Evolutionary conservation across 2,113 vertebrate species (phyloP).

Genomic region (Periophthalmodon schlosseri): DNA sequence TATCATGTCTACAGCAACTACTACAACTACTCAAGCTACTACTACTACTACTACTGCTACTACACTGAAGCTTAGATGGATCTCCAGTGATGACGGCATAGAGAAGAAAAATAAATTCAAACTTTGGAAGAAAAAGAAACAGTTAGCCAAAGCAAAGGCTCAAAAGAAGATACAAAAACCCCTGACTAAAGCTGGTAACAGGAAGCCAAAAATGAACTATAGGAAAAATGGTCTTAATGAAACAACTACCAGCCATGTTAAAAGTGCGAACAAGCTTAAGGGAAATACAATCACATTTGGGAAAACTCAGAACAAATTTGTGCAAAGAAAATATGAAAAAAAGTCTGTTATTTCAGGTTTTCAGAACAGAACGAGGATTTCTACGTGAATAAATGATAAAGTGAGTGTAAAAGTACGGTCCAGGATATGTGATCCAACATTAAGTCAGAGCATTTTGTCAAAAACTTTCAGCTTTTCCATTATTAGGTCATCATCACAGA

Average conservation of each 20-base stretch:
- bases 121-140: constrained; percentile 34
- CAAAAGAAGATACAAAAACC: constrained; percentile 37
- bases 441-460: background rate
- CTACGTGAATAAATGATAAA: constrained; percentile 22
- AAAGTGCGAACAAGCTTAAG: constrained; percentile 10
- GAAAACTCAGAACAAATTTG: constrained; percentile 13
- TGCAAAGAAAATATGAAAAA: constrained; percentile 2
- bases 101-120: constrained; percentile 22
- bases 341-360: background rate
- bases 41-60: background rate
- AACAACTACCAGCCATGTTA: background rate
- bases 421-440: background rate
- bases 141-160: constrained; percentile 7
- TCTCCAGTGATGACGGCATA: constrained; percentile 9
- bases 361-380: constrained; percentile 29
- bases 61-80: constrained; percentile 12
- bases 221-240: constrained; percentile 25
- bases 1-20: background rate
- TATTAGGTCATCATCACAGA: background rate
- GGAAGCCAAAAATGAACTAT: constrained; percentile 8
- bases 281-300: background rate
- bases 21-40: background rate
- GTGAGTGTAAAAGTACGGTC: background rate
- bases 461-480: background rate
- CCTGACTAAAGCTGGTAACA: background rate